Evolutionary conservation across 1,140 invertebrate genomes (phyloP).

Genomic region (Trypoxylus dichotomus): DNA sequence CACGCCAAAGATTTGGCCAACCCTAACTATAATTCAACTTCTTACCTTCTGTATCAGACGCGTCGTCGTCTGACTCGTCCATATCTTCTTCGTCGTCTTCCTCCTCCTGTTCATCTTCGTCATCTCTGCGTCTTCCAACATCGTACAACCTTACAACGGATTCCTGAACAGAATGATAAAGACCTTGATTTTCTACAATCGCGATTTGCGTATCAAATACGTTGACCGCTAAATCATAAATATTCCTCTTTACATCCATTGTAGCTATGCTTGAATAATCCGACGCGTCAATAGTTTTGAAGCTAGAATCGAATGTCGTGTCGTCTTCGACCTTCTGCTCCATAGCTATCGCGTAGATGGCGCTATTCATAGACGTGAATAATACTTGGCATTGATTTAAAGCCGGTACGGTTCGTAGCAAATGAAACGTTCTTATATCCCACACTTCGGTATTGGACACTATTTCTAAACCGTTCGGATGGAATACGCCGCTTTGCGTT

Average conservation of each 20-base stretch:
- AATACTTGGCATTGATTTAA: slow-evolving; percentile 85
- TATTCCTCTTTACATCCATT: slow-evolving; percentile 60
- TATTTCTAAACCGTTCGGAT: slow-evolving; percentile 92
- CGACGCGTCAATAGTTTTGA: slow-evolving; percentile 90
- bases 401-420: slow-evolving; percentile 89
- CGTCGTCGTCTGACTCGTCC: slow-evolving; percentile 59
- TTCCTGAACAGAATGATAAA: slow-evolving; percentile 77
- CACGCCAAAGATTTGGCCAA: too few relatives aligned
- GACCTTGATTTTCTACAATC: slow-evolving; percentile 79
- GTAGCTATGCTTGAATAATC: slow-evolving; percentile 86
- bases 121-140: slow-evolving; percentile 70
- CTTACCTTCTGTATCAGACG: slow-evolving; percentile 56
- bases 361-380: slow-evolving; percentile 69
- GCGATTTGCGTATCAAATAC: slow-evolving; percentile 78
- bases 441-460: slow-evolving; percentile 91
- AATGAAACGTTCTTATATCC: slow-evolving; percentile 93
- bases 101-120: slow-evolving; percentile 76
- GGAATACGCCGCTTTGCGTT: slow-evolving; percentile 92
- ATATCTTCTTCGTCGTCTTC: slow-evolving; percentile 67
- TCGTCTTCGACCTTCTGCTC: slow-evolving; percentile 55
- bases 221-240: slow-evolving; percentile 74
- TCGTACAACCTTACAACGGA: slow-evolving; percentile 83
- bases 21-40: too few relatives aligned
- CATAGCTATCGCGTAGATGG: slow-evolving; percentile 61
- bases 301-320: slow-evolving; percentile 79